Conservation (phyloP, 2,888 invertebrate genomes). For the Reticulitermes lucifugus region DNA sequence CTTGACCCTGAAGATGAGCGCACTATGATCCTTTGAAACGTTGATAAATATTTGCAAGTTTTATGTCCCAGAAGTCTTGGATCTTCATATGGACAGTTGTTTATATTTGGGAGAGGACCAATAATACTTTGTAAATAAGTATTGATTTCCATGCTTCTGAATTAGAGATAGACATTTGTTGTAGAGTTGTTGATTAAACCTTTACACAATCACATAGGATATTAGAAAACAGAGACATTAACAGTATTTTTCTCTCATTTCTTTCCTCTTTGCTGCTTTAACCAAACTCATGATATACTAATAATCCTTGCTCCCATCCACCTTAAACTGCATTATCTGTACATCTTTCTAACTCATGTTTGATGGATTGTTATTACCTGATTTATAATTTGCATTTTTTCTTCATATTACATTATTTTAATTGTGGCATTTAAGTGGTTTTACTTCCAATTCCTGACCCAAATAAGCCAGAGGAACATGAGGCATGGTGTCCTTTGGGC, state of each 20-base stretch:
- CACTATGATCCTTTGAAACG: too few relatives aligned
- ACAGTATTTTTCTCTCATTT: constrained; percentile 34
- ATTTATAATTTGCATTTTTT: constrained; percentile 12
- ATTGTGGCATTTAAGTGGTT: constrained; percentile 38
- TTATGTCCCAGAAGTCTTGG: too few relatives aligned
- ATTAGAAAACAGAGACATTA: constrained; percentile 11
- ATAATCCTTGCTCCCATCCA: constrained; percentile 6
- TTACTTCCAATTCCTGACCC: constrained; percentile 87
- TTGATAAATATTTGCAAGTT: too few relatives aligned
- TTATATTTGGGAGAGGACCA: too few relatives aligned
- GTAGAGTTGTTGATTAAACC: neutral
- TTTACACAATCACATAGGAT: neutral
- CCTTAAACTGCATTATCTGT: neutral
- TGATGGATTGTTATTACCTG: neutral
- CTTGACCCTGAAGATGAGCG: too few relatives aligned
- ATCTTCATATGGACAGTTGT: too few relatives aligned
- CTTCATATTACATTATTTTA: neutral
- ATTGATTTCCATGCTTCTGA: constrained; percentile 2
- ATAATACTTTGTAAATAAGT: too few relatives aligned
- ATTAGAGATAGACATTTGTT: neutral
- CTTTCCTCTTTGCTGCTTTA: constrained; percentile 23
- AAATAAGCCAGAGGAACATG: constrained; percentile 89
- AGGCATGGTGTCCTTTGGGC: constrained; percentile 86
- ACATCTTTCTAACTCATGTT: constrained; percentile 12
- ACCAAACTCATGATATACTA: neutral